Base-by-base conservation (phyloP, 2,113 vertebrate genomes). In the Peromyscus leucopus region DNA sequence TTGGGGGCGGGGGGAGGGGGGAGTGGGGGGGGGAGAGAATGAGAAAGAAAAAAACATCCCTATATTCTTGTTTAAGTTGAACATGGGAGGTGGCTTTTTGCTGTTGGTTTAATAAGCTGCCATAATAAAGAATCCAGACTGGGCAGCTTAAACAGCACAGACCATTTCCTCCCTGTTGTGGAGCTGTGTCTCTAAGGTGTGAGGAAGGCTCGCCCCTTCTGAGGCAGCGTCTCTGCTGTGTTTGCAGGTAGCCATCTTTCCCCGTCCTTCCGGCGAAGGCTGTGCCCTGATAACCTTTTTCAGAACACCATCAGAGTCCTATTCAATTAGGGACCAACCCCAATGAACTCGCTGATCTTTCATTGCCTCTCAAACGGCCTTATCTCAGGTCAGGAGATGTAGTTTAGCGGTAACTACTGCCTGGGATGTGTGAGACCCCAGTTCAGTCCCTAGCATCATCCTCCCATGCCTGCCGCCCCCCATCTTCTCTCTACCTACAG, bases 1-100 rank as follows among this genome's bases (percentile, higher is more conserved):
- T 93, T 95, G 69, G 61, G 65, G 46, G 8, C 22, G 13, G 21
- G 55, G 46, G 42, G 51, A 6, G 55, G 8, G 28, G 13, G 21
- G 55, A n/a, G n/a, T n/a, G n/a, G 8, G 28, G 13, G 21, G 55
- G 46, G 42, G 51, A 6, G 55, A 90, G 24, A 11, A 57, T 33
- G 15, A 5, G 63, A 26, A 59, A 36, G 11, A 26, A 9, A 74
- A 74, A 69, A 67, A 31, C 63, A 42, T 39, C 83, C 74, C 7
- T 63, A 36, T 89, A 15, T 91, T 94, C 42, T 67, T 83, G 82
- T 83, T 96, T 82, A 84, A 93, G 89, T 71, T 72, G 46, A 93
- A 74, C 1, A 33, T 15, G 67, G 57, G 39, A 76, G 69, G 39
- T 46, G 17, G 48, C 33, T 55, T 2, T 76, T 51, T 28, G 51